Conservation (phyloP, 1,140 invertebrate species). For the Phenacoccus solenopsis region DNA sequence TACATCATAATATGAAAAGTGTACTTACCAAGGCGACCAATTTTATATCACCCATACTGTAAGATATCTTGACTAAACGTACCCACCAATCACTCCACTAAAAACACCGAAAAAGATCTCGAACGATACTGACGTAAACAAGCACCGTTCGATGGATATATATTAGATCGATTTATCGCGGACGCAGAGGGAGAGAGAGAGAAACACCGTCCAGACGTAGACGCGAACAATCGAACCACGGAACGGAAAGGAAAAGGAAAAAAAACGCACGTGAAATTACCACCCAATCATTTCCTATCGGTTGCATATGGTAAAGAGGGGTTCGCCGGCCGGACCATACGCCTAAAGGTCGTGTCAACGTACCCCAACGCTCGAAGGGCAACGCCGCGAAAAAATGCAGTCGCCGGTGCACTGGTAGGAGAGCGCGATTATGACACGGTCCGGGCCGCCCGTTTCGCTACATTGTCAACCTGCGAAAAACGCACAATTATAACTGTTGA, state of each 20-base stretch:
- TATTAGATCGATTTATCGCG: background rate
- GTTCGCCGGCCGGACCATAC: background rate
- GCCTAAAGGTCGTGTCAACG: background rate
- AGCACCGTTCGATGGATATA: background rate
- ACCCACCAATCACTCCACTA: background rate
- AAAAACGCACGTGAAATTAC: background rate
- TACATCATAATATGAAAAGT: too few species aligned
- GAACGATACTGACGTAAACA: background rate
- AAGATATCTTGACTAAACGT: background rate
- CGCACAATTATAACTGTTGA: background rate
- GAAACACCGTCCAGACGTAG: background rate
- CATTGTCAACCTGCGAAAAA: background rate
- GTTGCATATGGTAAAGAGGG: conserved; percentile 1
- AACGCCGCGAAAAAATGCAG: too few species aligned
- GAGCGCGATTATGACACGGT: background rate
- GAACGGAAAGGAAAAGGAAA: background rate
- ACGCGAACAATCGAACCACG: background rate
- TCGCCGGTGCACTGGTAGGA: too few species aligned
- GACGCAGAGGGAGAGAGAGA: background rate
- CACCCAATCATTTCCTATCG: background rate
- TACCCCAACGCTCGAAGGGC: background rate
- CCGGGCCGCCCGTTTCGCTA: background rate
- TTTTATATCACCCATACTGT: background rate
- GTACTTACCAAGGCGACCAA: conserved; percentile 1
- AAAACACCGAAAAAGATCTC: background rate